phyloP scores from a whole-genome alignment of 2,797 vertebrate species.

The Karalla daura region DNA sequence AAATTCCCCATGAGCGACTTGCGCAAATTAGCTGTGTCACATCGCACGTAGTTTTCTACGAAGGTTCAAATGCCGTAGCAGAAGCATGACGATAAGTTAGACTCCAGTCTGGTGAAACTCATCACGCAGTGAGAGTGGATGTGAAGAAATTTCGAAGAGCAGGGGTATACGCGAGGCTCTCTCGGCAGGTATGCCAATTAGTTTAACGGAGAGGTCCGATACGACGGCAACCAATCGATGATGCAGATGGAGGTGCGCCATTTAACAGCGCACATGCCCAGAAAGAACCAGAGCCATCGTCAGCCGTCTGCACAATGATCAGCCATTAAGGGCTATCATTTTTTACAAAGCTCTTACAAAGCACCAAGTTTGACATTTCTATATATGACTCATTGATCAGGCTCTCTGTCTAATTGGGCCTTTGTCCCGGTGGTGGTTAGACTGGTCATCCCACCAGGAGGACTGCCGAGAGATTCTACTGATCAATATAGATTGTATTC shows the following conservation, averaged over 20 bases:
- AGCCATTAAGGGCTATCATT: constrained; percentile 68
- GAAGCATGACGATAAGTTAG: not conserved
- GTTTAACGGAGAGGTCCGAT: constrained; percentile 75
- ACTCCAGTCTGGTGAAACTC: constrained; percentile 2
- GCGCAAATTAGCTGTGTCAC: constrained; percentile 39
- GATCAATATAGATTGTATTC: too few species aligned
- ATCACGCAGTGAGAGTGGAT: constrained; percentile 29
- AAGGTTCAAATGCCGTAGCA: constrained; percentile 4
- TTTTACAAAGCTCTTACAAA: too few species aligned
- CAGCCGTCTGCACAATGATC: constrained; percentile 60
- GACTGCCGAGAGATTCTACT: too few species aligned
- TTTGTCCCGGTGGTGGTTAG: constrained; percentile 36
- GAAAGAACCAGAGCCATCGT: constrained; percentile 69
- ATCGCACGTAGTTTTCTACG: constrained; percentile 7
- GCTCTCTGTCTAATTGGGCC: constrained; percentile 53
- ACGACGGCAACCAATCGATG: constrained; percentile 76
- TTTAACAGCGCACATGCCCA: constrained; percentile 66
- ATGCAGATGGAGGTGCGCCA: constrained; percentile 59
- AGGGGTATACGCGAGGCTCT: constrained; percentile 41
- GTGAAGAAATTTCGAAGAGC: constrained; percentile 47
- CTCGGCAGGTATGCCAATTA: constrained; percentile 60
- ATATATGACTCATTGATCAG: constrained; percentile 69
- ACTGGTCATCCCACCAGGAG: constrained; percentile 38
- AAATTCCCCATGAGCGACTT: not conserved
- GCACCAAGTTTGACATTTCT: constrained; percentile 68